A percentile compares a stretch with the other conserved stretches of the same genome.
phyloP scores from a whole-genome alignment of 2,113 vertebrate genomes.

The Scomber scombrus region DNA sequence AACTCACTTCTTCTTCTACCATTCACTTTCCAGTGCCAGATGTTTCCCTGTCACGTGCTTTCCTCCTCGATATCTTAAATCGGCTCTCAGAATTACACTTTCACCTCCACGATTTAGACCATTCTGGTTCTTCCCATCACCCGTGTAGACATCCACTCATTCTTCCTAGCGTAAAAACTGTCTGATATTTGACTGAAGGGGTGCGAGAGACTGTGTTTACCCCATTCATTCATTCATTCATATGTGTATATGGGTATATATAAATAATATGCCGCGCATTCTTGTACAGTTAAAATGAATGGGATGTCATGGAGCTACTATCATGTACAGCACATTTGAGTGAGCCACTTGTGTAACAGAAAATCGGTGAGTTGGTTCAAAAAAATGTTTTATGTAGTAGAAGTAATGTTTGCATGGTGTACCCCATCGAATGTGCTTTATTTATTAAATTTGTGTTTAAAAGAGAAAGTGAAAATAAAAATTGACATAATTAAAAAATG shows the following conservation, averaged over 20 bases:
- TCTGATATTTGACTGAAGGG: conserved; percentile 19
- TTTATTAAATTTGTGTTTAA: conserved; percentile 89
- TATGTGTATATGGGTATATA: conserved; percentile 65
- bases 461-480: conserved; percentile 71
- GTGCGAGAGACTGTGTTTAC: conserved; percentile 3
- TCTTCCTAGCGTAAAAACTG: conserved; percentile 24
- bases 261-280: conserved; percentile 45
- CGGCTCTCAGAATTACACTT: background rate
- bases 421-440: conserved; percentile 85
- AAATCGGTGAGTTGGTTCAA: conserved; percentile 53
- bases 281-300: conserved; percentile 59
- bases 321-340: conserved; percentile 60
- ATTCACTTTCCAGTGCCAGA: conserved; percentile 1
- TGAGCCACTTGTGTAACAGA: conserved; percentile 56
- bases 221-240: conserved; percentile 26
- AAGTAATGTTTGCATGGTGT: conserved; percentile 85
- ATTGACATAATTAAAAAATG: conserved; percentile 66
- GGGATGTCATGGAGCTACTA: conserved; percentile 37
- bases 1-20: conserved; percentile 17
- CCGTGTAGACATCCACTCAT: conserved; percentile 12
- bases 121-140: background rate
- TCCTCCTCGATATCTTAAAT: background rate
- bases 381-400: conserved; percentile 75
- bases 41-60: conserved; percentile 13
- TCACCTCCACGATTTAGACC: conserved; percentile 1